Evolutionary conservation across 2,797 vertebrate species (phyloP).

Genomic region (Macropus fuliginosus): DNA sequence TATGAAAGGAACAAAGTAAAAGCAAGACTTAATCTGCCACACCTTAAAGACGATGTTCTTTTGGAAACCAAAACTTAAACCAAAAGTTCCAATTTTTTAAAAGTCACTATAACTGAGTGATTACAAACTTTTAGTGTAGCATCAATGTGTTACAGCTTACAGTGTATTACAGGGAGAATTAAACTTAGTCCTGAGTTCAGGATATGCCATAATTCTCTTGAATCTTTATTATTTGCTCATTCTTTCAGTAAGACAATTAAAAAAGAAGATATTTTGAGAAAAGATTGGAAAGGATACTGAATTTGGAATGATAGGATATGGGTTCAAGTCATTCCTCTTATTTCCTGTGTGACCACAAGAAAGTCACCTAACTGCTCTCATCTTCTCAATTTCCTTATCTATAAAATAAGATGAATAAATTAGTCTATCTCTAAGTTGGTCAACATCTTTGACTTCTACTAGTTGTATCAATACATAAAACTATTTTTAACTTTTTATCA

Average conservation of each 20-base stretch:
- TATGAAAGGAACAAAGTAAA: slow-evolving; percentile 50
- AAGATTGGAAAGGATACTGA: background rate
- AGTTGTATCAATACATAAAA: background rate
- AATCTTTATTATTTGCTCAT: background rate
- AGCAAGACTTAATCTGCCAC: background rate
- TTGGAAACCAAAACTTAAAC: background rate
- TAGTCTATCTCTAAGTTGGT: background rate
- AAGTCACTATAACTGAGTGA: background rate
- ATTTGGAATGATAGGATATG: background rate
- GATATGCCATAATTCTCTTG: background rate
- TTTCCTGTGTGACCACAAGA: background rate
- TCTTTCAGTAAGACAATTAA: background rate
- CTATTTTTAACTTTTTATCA: background rate
- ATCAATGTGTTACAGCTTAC: background rate
- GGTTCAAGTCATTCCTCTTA: background rate
- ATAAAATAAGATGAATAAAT: background rate
- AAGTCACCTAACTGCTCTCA: background rate
- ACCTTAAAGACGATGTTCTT: slow-evolving; percentile 16
- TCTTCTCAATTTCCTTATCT: background rate
- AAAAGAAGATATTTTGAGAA: background rate
- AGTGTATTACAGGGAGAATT: background rate
- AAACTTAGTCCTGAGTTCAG: background rate
- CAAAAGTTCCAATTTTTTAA: slow-evolving; percentile 30
- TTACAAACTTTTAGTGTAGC: slow-evolving; percentile 4
- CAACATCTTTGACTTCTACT: background rate